These are phyloP conservation scores for Crax fasciolata DNA, from an alignment of 2,797 vertebrate species.

Conservation along the genomic window DNA sequence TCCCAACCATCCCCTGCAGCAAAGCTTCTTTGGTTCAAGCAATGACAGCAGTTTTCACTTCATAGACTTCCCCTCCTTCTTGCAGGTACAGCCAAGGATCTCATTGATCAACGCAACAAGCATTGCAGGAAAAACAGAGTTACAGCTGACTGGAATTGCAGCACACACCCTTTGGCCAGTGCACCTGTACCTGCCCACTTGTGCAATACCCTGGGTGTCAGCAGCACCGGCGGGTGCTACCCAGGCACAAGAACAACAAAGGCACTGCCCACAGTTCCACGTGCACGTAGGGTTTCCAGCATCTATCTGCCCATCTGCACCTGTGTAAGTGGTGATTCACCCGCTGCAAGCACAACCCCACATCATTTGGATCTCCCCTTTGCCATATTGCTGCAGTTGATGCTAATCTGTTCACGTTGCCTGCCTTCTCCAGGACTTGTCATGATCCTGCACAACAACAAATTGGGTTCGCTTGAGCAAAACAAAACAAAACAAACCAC, in stretches of 20 bases:
- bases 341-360: background rate
- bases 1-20: background rate
- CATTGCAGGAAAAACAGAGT: background rate
- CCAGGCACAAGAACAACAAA: background rate
- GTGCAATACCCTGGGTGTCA: constrained; percentile 3
- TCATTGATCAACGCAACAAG: background rate
- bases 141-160: background rate
- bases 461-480: background rate
- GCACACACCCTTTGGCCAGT: constrained; percentile 36
- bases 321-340: constrained; percentile 32
- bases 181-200: constrained; percentile 34
- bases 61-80: background rate
- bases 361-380: background rate
- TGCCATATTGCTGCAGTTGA: accelerated
- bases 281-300: background rate
- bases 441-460: background rate
- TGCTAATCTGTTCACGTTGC: background rate
- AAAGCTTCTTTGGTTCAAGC: background rate
- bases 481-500: background rate
- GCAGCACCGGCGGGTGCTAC: background rate
- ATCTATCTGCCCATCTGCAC: background rate
- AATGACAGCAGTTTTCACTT: background rate
- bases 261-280: background rate
- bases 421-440: background rate
- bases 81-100: background rate